A percentile compares a stretch with the other conserved stretches of the same genome.
Evolutionary conservation across 2,113 vertebrate genomes (phyloP).

Genomic region (Pterocles orientalis): DNA sequence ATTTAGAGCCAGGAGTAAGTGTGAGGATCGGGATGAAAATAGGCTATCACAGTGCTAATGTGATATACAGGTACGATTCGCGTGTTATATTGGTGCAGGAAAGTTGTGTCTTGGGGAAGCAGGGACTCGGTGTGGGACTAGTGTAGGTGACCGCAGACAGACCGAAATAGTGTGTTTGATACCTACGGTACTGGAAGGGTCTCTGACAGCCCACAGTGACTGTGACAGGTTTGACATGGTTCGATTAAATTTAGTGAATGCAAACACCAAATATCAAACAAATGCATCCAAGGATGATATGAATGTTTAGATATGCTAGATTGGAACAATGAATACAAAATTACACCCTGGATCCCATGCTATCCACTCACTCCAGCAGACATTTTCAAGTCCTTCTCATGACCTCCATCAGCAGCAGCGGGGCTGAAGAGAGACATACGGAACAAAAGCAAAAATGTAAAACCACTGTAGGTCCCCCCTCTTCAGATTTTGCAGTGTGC

Average conservation of each 20-base stretch:
- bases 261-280: not conserved
- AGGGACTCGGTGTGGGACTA: not conserved
- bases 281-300: not conserved
- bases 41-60: conserved; percentile 68
- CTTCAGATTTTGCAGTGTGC: not conserved
- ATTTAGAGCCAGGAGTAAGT: conserved; percentile 70
- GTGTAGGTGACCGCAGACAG: not conserved
- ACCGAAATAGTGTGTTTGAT: not conserved
- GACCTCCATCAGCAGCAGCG: not conserved
- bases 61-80: conserved; percentile 57
- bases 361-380: not conserved
- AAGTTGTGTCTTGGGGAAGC: conserved; percentile 2
- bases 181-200: not conserved
- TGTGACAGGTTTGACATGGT: not conserved
- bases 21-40: conserved; percentile 69
- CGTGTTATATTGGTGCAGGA: conserved; percentile 20
- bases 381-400: not conserved
- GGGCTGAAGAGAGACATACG: fast-evolving
- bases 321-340: not conserved
- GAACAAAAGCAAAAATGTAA: not conserved
- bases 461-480: not conserved
- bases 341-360: not conserved
- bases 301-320: not conserved
- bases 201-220: not conserved
- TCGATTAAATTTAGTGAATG: not conserved